Percentiles rank a stretch among this genome's conserved stretches.
phyloP scores from a whole-genome alignment of 2,113 vertebrate genomes.

The Emberiza fucata region DNA sequence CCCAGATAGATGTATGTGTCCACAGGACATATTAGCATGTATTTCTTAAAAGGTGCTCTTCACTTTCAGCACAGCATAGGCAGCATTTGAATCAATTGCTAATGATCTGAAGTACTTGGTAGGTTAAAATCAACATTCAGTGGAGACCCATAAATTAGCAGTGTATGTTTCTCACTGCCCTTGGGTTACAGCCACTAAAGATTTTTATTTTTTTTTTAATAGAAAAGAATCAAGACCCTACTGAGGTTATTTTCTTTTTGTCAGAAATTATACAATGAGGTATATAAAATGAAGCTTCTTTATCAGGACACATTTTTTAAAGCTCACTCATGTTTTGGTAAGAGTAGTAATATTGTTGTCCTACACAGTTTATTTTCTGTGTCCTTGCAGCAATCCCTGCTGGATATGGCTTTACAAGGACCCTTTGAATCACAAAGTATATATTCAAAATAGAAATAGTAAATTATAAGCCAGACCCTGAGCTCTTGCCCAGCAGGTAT shows the following conservation, averaged over 20 bases:
- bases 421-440: neutral
- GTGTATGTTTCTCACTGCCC: neutral
- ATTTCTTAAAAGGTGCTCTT: neutral
- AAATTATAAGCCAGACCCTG: neutral
- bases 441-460: neutral
- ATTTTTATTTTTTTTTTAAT: neutral
- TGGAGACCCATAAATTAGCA: slow-evolving; percentile 54
- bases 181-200: neutral
- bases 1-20: neutral
- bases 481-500: neutral
- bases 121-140: slow-evolving; percentile 40
- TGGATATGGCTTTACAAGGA: neutral
- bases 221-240: neutral
- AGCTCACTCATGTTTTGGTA: neutral
- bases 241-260: neutral
- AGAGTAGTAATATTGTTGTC: neutral
- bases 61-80: neutral
- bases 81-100: slow-evolving; percentile 47
- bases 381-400: neutral
- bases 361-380: neutral
- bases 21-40: neutral
- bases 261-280: neutral
- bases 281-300: neutral
- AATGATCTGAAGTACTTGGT: slow-evolving; percentile 48
- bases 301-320: neutral